Evolutionary conservation across 2,888 invertebrate genomes (phyloP), one percentile per base, ranked within the genome.

Genomic region (Mythimna lalbum): DNA sequence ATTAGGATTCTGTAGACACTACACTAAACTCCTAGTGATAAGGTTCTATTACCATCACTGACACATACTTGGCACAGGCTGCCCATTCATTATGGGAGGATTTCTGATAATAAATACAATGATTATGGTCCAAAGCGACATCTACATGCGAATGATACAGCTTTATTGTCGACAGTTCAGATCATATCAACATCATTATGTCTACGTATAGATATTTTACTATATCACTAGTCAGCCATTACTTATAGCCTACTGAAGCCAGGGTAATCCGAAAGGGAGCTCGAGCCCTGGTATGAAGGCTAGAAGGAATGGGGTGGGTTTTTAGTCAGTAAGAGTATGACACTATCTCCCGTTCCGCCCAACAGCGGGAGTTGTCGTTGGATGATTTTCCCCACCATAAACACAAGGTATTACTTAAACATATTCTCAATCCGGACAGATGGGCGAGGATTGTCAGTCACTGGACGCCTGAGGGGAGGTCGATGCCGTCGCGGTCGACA

Each of bases 51-150:
- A 59, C 31, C 49, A 78, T 60, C 39, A 71, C 49, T 78, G 55
- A 43, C 78, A 27, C 39, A 55, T 60, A 55, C 60, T 73, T 73
- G 73, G 78, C 78, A 73, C 39, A 27, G 39, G 60, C 23, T 71
- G 39, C 21, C 78, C 71, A 73, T 73, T 73, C 53, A 33, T 78
- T 60, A 78, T 55, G 27, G 53, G 19, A 23, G 49, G 39, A 60
- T 55, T 60, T 60, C 53, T 49, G 31, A 50, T 78, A 78, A 78
- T 73, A 73, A 78, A 73, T 71, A 60, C 78, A 57, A 78, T 71
- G 39, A 71, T 70, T 55, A 70, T 50, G 31, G 27, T 23, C 55
- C 19, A 31, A 17, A 49, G 33, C 53, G 71, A 49, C 71, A 31
- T 47, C 43, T 50, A 60, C 21, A 36, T 7, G 50, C n/a, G 27